phyloP scores from a whole-genome alignment of 2,797 vertebrate genomes.

The Sebastes aleutianus region DNA sequence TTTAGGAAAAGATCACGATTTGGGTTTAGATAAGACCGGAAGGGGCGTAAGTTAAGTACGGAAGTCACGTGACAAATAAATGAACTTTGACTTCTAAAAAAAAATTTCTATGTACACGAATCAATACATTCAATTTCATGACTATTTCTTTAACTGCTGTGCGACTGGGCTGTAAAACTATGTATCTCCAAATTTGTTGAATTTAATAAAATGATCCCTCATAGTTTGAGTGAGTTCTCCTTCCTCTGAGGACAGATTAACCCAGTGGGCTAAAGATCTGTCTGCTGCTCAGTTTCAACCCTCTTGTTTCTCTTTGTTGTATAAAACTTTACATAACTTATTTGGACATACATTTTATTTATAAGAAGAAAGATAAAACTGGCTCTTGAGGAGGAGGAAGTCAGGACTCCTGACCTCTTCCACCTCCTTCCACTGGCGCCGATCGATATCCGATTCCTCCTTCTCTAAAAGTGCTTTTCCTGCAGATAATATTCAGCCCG shows the following conservation, averaged over 20 bases:
- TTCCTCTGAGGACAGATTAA: too few species aligned
- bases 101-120: too few species aligned
- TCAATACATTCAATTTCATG: too few species aligned
- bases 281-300: background rate
- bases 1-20: too few species aligned
- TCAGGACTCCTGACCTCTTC: conserved; percentile 41
- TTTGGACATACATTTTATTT: background rate
- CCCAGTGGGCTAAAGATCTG: background rate
- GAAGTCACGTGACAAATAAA: too few species aligned
- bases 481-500: conserved; percentile 1
- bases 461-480: conserved; percentile 2
- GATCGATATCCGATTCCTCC: conserved; percentile 35
- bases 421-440: background rate
- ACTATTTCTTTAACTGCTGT: too few species aligned
- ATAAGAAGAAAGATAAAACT: conserved; percentile 18
- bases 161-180: too few species aligned
- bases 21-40: rapidly evolving
- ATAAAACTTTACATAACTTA: conserved; percentile 13
- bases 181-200: too few species aligned
- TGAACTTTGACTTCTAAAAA: too few species aligned
- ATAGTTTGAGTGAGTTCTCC: too few species aligned
- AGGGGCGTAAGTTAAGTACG: too few species aligned
- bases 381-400: conserved; percentile 40
- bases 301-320: background rate
- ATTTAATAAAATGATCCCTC: too few species aligned